phyloP scores from a whole-genome alignment of 2,113 vertebrate genomes.

The Oreochromis aureus region DNA sequence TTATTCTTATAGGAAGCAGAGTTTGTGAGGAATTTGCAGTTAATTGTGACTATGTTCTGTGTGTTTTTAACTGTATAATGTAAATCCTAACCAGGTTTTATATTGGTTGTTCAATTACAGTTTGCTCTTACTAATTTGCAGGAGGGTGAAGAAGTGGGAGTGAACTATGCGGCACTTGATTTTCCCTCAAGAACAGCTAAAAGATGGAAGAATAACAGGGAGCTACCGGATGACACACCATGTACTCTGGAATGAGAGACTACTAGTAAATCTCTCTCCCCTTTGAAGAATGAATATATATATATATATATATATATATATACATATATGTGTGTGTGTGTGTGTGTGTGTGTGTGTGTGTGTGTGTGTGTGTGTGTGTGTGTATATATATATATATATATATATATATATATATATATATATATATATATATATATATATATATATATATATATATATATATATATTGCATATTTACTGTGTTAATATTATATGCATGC shows the following conservation, averaged over 20 bases:
- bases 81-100: accelerated
- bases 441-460: too few species aligned
- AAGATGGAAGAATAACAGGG: background rate
- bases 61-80: background rate
- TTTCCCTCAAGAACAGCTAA: constrained; percentile 10
- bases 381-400: too few species aligned
- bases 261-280: background rate
- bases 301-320: too few species aligned
- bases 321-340: too few species aligned
- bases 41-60: background rate
- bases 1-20: background rate
- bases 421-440: too few species aligned
- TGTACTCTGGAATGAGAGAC: background rate
- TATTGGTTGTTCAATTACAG: background rate
- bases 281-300: background rate
- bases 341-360: too few species aligned
- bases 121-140: background rate
- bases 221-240: background rate
- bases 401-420: too few species aligned
- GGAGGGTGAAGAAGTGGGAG: background rate
- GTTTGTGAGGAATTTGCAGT: background rate
- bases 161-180: constrained; percentile 29
- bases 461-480: background rate
- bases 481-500: background rate
- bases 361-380: too few species aligned